Evolutionary conservation across 2,797 vertebrate genomes (phyloP).

Genomic region (Brachyrhaphis roseni): DNA sequence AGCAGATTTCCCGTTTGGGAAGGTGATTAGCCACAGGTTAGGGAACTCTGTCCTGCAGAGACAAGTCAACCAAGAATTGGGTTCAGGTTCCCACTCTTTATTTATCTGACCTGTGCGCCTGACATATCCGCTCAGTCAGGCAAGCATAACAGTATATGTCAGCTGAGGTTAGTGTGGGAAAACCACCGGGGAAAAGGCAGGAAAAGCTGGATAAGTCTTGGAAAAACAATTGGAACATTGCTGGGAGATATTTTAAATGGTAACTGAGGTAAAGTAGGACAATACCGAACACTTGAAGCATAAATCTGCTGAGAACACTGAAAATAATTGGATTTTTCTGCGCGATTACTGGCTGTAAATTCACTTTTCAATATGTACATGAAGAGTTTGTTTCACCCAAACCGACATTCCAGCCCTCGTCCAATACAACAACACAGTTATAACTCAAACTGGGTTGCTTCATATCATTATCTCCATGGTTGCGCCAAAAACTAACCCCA

Average conservation of each 20-base stretch:
- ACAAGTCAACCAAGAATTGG: slow-evolving; percentile 39
- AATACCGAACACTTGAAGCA: slow-evolving; percentile 22
- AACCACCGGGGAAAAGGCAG: slow-evolving; percentile 54
- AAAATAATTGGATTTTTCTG: slow-evolving; percentile 23
- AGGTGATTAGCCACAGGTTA: slow-evolving; percentile 54
- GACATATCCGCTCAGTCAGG: slow-evolving; percentile 57
- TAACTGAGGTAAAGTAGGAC: slow-evolving; percentile 42
- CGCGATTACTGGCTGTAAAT: slow-evolving; percentile 31
- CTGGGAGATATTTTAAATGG: slow-evolving; percentile 47
- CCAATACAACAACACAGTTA: slow-evolving; percentile 53
- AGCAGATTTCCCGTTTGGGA: slow-evolving; percentile 48
- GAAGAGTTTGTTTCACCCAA: slow-evolving; percentile 53
- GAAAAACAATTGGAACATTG: slow-evolving; percentile 47
- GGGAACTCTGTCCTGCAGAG: slow-evolving; percentile 36
- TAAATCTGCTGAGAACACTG: not conserved
- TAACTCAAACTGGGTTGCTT: slow-evolving; percentile 65
- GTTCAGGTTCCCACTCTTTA: slow-evolving; percentile 65
- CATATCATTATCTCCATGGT: slow-evolving; percentile 44
- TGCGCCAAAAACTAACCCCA: slow-evolving; percentile 57
- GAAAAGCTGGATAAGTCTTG: slow-evolving; percentile 48
- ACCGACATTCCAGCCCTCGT: slow-evolving; percentile 64
- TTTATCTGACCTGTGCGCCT: slow-evolving; percentile 70
- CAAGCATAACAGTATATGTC: slow-evolving; percentile 41
- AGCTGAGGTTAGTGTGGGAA: slow-evolving; percentile 59
- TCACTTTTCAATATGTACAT: slow-evolving; percentile 33